Evolutionary conservation across 2,797 vertebrate species (phyloP).

Genomic region (Rachycentron canadum): DNA sequence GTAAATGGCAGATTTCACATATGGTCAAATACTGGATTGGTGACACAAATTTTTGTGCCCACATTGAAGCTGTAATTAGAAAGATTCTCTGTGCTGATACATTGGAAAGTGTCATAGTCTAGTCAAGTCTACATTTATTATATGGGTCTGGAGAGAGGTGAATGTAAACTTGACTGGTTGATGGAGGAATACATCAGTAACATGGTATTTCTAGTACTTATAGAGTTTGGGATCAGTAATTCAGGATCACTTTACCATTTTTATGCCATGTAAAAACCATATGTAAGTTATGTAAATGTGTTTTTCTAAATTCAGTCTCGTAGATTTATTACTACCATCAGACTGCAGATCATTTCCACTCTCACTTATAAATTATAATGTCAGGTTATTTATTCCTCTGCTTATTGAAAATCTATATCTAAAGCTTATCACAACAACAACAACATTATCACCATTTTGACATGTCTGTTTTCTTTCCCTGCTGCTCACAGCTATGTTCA

Average conservation of each 20-base stretch:
- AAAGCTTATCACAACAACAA: not conserved
- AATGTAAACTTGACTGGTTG: not conserved
- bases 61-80: no score
- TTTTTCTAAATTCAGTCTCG: not conserved
- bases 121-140: no score
- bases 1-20: no score
- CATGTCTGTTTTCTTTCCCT: not conserved
- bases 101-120: no score
- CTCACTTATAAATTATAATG: not conserved
- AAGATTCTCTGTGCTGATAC: no score
- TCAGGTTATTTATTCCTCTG: not conserved
- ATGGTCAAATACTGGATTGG: no score
- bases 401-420: not conserved
- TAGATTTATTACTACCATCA: not conserved
- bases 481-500: slow-evolving; percentile 12
- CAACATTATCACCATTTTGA: not conserved
- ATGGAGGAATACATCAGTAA: not conserved
- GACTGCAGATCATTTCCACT: not conserved
- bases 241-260: not conserved
- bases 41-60: no score
- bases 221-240: slow-evolving; percentile 1
- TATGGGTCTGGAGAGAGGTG: no score
- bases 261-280: not conserved
- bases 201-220: not conserved
- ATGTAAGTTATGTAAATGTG: not conserved